phyloP scores from a whole-genome alignment of 2,888 invertebrate species.

The Brachylomia viminalis region DNA sequence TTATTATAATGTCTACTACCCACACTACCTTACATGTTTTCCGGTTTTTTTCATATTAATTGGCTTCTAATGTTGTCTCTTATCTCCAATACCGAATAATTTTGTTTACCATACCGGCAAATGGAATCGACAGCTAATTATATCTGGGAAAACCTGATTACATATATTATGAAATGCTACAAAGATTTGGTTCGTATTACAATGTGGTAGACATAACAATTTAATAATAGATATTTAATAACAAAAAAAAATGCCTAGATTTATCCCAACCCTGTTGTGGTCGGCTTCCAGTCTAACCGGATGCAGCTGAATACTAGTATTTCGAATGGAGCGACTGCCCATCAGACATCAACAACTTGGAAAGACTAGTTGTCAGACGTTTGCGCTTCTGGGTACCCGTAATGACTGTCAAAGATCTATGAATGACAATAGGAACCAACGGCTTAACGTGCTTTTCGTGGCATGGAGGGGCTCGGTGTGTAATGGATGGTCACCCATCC shows the following conservation, averaged over 20 bases:
- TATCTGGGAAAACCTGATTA: too few species aligned
- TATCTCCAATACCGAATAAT: background rate
- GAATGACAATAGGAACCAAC: background rate
- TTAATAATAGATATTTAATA: too few species aligned
- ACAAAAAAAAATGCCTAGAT: background rate
- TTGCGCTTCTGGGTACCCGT: background rate
- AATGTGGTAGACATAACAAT: background rate
- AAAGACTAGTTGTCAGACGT: background rate
- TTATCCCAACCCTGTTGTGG: background rate
- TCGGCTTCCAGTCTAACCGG: background rate
- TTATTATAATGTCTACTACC: too few species aligned
- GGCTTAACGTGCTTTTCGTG: too few species aligned
- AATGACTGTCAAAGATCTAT: background rate
- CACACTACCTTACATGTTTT: background rate
- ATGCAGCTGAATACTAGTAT: background rate
- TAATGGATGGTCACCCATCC: too few species aligned
- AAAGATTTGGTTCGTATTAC: background rate
- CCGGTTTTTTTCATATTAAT: constrained; percentile 3
- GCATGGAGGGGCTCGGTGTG: too few species aligned
- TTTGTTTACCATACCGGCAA: constrained; percentile 2
- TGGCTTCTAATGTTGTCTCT: background rate
- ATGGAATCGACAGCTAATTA: constrained; percentile 3
- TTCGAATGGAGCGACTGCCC: background rate
- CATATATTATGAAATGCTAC: background rate
- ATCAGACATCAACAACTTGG: background rate